These are phyloP conservation scores for Acromyrmex heyeri DNA, from an alignment of 1,140 invertebrate genomes.

Conservation along the genomic window DNA sequence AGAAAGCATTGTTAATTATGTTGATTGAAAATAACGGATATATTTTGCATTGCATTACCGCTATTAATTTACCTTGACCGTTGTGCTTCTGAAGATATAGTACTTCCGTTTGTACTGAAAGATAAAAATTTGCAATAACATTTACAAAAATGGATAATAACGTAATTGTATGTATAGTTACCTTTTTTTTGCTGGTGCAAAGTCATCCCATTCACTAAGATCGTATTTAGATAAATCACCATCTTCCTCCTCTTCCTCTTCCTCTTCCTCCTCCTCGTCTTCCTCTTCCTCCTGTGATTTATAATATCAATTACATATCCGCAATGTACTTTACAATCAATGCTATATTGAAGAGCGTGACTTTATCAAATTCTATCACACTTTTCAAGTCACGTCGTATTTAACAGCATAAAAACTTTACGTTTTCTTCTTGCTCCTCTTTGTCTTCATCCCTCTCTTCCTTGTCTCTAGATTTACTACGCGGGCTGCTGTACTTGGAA, in stretches of 20 bases:
- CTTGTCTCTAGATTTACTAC: slow-evolving; percentile 83
- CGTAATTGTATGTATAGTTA: slow-evolving; percentile 60
- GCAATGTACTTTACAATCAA: background rate
- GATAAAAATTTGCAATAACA: slow-evolving; percentile 51
- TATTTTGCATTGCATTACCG: slow-evolving; percentile 38
- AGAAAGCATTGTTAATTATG: slow-evolving; percentile 15
- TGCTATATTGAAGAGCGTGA: background rate
- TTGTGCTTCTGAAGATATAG: slow-evolving; percentile 76
- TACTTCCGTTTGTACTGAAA: slow-evolving; percentile 80
- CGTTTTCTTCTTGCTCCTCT: slow-evolving; percentile 59
- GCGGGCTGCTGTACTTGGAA: slow-evolving; percentile 83
- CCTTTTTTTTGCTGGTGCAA: slow-evolving; percentile 84
- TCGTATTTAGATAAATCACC: slow-evolving; percentile 94
- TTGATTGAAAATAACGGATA: slow-evolving; percentile 15
- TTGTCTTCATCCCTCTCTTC: slow-evolving; percentile 77
- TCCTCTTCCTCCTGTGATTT: slow-evolving; percentile 82
- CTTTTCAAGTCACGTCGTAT: background rate
- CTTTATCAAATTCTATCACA: background rate
- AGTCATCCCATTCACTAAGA: slow-evolving; percentile 91
- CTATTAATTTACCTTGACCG: slow-evolving; percentile 81
- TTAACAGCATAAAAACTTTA: slow-evolving; percentile 42
- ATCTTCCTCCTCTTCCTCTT: slow-evolving; percentile 88
- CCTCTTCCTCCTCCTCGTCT: slow-evolving; percentile 71
- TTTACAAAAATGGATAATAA: slow-evolving; percentile 1
- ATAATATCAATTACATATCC: background rate